Evolutionary conservation across 2,888 invertebrate genomes (phyloP), one percentile per base, ranked within the genome.

Genomic region (Agrypnus murinus): DNA sequence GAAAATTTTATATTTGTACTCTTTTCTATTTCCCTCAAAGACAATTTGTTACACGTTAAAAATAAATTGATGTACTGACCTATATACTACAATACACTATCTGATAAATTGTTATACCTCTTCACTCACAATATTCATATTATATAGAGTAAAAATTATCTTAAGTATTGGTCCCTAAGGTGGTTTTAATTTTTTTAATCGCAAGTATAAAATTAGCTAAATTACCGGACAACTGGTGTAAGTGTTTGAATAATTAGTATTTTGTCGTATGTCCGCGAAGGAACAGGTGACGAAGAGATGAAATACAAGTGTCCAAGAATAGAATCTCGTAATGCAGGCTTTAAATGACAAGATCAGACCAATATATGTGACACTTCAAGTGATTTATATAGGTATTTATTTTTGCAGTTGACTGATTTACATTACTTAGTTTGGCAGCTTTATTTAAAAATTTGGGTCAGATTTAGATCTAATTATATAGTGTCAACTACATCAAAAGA

Each of bases 211-310:
- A n/a, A n/a, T n/a, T n/a, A n/a, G n/a, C n/a, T n/a, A n/a, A n/a
- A n/a, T n/a, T n/a, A n/a, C n/a, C n/a, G n/a, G n/a, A n/a, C n/a
- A n/a, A n/a, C n/a, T n/a, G n/a, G n/a, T n/a, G 25, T 25, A 25
- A 25, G 25, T 25, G 25, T 5, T 25, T 25, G 25, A 2, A 5
- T 25, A 25, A 25, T 25, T 17, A 45, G 57, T 65, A 65, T 32
- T 45, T 65, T 31, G 31, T 57, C 4, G 10, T 43, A 8, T 53
- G 43, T 46, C 58, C 64, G 25, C 71, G 74, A 71, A 69, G 60
- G 73, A 77, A 76, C 77, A 77, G 77, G 77, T 77, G 77, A 77
- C 73, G 74, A 75, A 74, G 72, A 74, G 74, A 75, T 75, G 75
- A 75, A 25, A 25, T n/a, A 74, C 71, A 72, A 65, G 64, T 36